Conservation (phyloP, 2,113 vertebrate species). For the Actenoides hombroni region DNA sequence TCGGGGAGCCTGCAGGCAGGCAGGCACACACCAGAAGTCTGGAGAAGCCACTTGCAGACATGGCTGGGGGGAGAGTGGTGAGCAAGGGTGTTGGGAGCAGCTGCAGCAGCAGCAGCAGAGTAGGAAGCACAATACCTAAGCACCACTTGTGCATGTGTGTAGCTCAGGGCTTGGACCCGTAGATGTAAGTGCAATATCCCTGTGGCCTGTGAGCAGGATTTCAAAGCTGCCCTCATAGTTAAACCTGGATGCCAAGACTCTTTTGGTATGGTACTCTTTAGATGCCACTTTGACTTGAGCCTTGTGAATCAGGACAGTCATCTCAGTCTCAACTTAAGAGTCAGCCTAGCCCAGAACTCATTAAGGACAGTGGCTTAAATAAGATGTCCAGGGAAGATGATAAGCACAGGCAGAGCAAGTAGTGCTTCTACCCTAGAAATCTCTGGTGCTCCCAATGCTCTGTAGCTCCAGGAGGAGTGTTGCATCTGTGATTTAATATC, state of each 20-base stretch:
- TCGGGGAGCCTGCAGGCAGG: neutral
- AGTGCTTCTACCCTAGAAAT: neutral
- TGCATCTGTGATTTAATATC: neutral
- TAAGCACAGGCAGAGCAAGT: neutral
- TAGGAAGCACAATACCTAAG: neutral
- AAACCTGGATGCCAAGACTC: neutral
- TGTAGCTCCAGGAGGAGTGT: neutral
- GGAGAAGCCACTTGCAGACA: rapidly evolving
- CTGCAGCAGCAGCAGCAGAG: neutral
- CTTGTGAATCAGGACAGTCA: neutral
- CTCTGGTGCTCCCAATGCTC: neutral
- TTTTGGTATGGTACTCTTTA: neutral
- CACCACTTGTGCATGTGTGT: rapidly evolving
- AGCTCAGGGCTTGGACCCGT: neutral
- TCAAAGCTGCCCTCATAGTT: neutral
- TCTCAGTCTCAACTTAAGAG: neutral
- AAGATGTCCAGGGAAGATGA: neutral
- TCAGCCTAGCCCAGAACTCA: neutral
- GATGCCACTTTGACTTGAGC: neutral
- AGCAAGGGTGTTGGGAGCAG: neutral
- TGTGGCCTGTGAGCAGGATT: neutral
- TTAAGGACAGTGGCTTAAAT: neutral
- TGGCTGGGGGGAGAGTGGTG: neutral
- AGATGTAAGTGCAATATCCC: neutral
- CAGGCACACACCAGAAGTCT: neutral